Conservation (phyloP, 2,888 invertebrate species). For the Carcina quercana region DNA sequence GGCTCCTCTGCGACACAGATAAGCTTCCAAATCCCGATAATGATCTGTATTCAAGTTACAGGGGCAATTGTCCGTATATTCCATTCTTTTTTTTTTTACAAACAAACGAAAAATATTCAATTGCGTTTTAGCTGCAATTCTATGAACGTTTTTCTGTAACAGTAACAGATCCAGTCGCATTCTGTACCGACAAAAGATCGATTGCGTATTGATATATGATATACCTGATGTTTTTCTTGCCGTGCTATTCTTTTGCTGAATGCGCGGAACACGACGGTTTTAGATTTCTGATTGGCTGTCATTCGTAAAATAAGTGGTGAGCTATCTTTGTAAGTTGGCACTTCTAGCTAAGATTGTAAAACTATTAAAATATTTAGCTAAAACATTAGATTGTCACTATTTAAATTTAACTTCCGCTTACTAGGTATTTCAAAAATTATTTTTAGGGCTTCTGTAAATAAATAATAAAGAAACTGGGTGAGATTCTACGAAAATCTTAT, state of each 20-base stretch:
- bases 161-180: conserved; percentile 59
- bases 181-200: conserved; percentile 54
- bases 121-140: conserved; percentile 63
- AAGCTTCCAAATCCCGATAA: conserved; percentile 60
- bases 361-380: too few relatives aligned
- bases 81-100: conserved; percentile 38
- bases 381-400: too few relatives aligned
- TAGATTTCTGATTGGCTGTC: conserved; percentile 42
- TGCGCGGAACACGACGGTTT: conserved; percentile 37
- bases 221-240: conserved; percentile 59
- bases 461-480: too few relatives aligned
- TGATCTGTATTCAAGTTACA: conserved; percentile 67
- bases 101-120: conserved; percentile 51
- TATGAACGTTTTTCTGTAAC: conserved; percentile 40
- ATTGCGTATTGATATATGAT: conserved; percentile 65
- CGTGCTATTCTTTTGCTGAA: conserved; percentile 29
- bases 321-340: too few relatives aligned
- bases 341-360: too few relatives aligned
- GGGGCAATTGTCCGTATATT: conserved; percentile 56
- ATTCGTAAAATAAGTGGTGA: too few relatives aligned
- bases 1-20: conserved; percentile 56
- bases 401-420: too few relatives aligned
- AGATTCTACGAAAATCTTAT: too few relatives aligned
- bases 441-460: too few relatives aligned
- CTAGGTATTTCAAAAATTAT: too few relatives aligned